These are phyloP conservation scores for Zeugodacus cucurbitae DNA, from an alignment of 1,140 invertebrate species.

Conservation along the genomic window DNA sequence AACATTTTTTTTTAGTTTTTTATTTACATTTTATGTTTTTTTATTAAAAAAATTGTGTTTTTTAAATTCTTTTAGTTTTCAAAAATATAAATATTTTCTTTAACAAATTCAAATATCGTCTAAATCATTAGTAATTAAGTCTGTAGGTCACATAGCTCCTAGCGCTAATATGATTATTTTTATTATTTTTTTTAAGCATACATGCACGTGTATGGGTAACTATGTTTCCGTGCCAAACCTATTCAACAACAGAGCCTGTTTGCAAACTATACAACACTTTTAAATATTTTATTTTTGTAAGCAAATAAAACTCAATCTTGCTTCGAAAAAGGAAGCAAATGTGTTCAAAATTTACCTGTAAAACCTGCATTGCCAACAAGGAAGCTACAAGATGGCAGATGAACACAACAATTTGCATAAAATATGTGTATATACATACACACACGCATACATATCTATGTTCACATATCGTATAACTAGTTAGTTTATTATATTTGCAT, in stretches of 20 bases:
- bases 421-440: not conserved
- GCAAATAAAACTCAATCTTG: not conserved
- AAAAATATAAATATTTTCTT: too few species aligned
- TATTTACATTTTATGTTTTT: too few species aligned
- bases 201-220: not conserved
- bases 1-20: too few species aligned
- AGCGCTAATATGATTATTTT: not conserved
- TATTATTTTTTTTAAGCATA: too few species aligned
- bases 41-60: too few species aligned
- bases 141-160: constrained; percentile 3
- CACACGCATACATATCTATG: too few species aligned
- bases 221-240: constrained; percentile 15
- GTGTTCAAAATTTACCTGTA: constrained; percentile 1
- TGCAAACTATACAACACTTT: not conserved
- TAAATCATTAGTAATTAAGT: not conserved
- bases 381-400: not conserved
- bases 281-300: not conserved
- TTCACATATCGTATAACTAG: not conserved
- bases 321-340: not conserved
- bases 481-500: not conserved
- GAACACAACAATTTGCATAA: not conserved
- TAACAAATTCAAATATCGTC: not conserved
- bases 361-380: constrained; percentile 29
- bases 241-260: not conserved
- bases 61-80: too few species aligned